Evolutionary conservation across 1,140 invertebrate species (phyloP).

Genomic region (Drosophila littoralis): DNA sequence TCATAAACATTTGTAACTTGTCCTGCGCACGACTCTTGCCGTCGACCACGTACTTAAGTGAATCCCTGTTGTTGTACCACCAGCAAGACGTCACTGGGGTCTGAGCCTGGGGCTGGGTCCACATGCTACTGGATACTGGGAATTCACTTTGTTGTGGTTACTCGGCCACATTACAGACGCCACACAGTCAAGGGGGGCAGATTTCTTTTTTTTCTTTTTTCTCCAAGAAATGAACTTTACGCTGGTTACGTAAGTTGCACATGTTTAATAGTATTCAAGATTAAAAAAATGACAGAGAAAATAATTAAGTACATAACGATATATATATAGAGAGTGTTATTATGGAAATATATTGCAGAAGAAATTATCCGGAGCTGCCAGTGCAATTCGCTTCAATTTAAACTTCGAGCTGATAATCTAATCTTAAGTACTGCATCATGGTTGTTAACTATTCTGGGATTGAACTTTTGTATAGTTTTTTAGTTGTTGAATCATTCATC

Average conservation of each 20-base stretch:
- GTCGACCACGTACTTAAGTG: conserved; percentile 37
- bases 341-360: too few relatives aligned
- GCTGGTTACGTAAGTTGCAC: neutral
- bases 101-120: neutral
- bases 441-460: too few relatives aligned
- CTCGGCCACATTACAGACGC: neutral
- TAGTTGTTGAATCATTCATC: too few relatives aligned
- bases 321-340: too few relatives aligned
- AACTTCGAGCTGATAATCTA: too few relatives aligned
- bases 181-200: conserved; percentile 1
- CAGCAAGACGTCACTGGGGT: neutral
- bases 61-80: conserved; percentile 17
- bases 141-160: conserved; percentile 26
- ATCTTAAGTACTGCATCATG: too few relatives aligned
- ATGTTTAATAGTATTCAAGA: too few relatives aligned
- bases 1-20: conserved; percentile 83
- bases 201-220: neutral
- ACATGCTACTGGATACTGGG: conserved; percentile 4
- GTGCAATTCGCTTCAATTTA: too few relatives aligned
- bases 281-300: too few relatives aligned
- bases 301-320: too few relatives aligned
- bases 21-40: conserved; percentile 13
- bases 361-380: too few relatives aligned
- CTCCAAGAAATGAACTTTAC: neutral
- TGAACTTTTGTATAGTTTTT: too few relatives aligned